These are phyloP conservation scores for Oncorhynchus kisutch DNA, from an alignment of 2,113 vertebrate species.

Conservation along the genomic window DNA sequence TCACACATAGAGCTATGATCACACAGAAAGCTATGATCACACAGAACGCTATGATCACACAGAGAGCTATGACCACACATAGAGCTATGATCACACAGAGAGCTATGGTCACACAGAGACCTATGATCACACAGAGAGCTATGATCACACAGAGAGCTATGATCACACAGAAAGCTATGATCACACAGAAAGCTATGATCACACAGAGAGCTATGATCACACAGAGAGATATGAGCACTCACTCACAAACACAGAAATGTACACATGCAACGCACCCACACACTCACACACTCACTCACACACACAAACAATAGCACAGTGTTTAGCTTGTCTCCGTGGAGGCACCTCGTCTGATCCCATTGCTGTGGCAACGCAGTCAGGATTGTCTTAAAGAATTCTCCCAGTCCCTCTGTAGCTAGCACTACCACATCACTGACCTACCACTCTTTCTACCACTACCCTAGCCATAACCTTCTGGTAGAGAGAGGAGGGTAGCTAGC, in stretches of 20 bases:
- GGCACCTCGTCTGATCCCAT: slow-evolving; percentile 60
- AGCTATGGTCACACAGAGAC: too few species aligned
- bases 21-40: too few species aligned
- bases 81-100: too few species aligned
- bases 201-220: too few species aligned
- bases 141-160: too few species aligned
- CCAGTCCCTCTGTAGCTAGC: neutral
- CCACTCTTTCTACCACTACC: neutral
- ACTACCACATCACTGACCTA: neutral
- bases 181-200: too few species aligned
- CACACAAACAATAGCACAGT: slow-evolving; percentile 37
- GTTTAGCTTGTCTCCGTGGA: slow-evolving; percentile 42
- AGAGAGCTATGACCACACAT: too few species aligned
- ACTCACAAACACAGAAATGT: neutral
- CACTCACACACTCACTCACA: neutral
- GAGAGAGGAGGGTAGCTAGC: too few species aligned
- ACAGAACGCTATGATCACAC: too few species aligned
- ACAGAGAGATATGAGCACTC: neutral
- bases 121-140: too few species aligned
- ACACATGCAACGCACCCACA: neutral
- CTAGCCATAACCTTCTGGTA: neutral
- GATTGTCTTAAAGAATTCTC: slow-evolving; percentile 57
- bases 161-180: too few species aligned
- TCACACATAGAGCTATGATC: too few species aligned
- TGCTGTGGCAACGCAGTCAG: slow-evolving; percentile 71